Conservation (phyloP, 23 tunicate genomes). For the Oikopleura dioica region DNA sequence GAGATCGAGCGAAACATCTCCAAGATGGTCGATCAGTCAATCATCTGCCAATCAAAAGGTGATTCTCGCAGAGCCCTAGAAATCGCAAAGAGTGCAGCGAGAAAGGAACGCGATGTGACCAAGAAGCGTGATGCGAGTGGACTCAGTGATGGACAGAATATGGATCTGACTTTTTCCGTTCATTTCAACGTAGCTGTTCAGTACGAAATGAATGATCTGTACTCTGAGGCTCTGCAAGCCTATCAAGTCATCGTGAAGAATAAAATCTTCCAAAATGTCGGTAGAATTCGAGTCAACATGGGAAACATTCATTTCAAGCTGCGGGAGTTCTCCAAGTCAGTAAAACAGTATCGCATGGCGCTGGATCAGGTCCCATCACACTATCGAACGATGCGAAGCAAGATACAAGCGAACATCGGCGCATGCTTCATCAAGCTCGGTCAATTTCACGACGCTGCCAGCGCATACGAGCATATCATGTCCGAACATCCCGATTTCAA, state of each 20-base stretch:
- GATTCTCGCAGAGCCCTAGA: slow-evolving; percentile 25
- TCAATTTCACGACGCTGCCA: slow-evolving; percentile 74
- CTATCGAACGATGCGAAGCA: slow-evolving; percentile 22
- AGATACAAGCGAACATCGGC: slow-evolving; percentile 75
- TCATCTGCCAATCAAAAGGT: not conserved
- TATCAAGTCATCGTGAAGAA: slow-evolving; percentile 85
- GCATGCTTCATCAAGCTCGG: slow-evolving; percentile 73
- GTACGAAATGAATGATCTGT: slow-evolving; percentile 86
- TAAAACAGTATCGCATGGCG: slow-evolving; percentile 78
- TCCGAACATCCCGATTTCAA: slow-evolving; percentile 75
- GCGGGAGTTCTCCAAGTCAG: slow-evolving; percentile 37
- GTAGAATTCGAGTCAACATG: slow-evolving; percentile 76
- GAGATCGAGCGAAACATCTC: not conserved
- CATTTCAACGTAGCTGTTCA: slow-evolving; percentile 72
- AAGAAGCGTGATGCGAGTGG: slow-evolving; percentile 69
- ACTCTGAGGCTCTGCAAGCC: slow-evolving; percentile 56
- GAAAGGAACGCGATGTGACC: slow-evolving; percentile 55
- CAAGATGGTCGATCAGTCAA: not conserved
- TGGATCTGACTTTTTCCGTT: slow-evolving; percentile 64
- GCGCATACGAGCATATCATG: slow-evolving; percentile 95
- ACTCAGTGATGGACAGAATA: slow-evolving; percentile 52
- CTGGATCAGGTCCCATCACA: slow-evolving; percentile 77
- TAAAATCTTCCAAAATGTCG: slow-evolving; percentile 83
- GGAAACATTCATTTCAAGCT: slow-evolving; percentile 83
- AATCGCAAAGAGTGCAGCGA: slow-evolving; percentile 78